Evolutionary conservation across 1,140 invertebrate species (phyloP).

Genomic region (Bathynomus jamesi): DNA sequence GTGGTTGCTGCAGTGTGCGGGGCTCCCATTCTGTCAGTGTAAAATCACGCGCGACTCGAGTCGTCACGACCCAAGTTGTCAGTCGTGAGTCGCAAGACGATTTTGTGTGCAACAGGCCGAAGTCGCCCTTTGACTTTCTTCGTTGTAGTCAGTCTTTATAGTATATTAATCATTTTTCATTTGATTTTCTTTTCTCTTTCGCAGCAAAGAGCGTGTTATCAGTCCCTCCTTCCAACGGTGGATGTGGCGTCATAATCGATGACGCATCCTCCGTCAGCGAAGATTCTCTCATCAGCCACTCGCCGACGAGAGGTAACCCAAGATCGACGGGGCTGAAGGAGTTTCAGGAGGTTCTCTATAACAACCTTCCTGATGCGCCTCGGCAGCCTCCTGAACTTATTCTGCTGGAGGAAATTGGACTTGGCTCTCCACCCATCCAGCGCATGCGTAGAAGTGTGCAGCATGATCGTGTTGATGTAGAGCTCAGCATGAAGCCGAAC

Average conservation of each 20-base stretch:
- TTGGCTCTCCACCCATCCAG: constrained; percentile 4
- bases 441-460: constrained; percentile 32
- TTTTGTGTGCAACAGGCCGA: too few relatives aligned
- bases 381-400: neutral
- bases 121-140: too few relatives aligned
- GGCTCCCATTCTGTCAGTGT: too few relatives aligned
- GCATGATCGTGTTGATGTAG: constrained; percentile 25
- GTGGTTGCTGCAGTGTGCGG: too few relatives aligned
- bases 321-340: neutral
- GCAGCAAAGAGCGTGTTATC: neutral
- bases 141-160: too few relatives aligned
- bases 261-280: constrained; percentile 19
- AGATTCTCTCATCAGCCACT: constrained; percentile 21
- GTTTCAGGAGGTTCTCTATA: constrained; percentile 6
- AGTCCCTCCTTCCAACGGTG: neutral
- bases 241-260: constrained; percentile 17
- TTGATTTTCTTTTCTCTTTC: too few relatives aligned
- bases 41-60: too few relatives aligned
- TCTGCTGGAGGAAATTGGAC: constrained; percentile 8
- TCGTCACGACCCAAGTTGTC: too few relatives aligned
- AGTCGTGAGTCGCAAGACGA: too few relatives aligned
- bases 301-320: constrained; percentile 25
- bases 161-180: too few relatives aligned
- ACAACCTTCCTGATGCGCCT: constrained; percentile 5
- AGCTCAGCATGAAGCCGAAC: neutral